A percentile compares a stretch with the other conserved stretches of the same genome.
Conservation (phyloP, 2,113 vertebrate genomes). For the Haliaeetus leucogaster region DNA sequence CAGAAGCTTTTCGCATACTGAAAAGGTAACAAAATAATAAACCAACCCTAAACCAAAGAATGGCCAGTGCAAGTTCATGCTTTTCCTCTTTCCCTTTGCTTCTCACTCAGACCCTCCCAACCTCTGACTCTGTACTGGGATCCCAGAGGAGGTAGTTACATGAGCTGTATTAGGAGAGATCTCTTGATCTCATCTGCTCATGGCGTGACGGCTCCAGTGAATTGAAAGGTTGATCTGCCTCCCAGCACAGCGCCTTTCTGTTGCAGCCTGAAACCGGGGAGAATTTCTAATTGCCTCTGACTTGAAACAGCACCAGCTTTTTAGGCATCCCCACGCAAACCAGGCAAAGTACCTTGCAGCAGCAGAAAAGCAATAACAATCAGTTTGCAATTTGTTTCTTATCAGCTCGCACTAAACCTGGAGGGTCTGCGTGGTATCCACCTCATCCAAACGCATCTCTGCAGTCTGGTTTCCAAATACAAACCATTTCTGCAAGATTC, state of each 20-base stretch:
- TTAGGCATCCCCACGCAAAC: not conserved
- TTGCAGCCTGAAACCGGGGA: not conserved
- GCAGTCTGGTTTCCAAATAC: not conserved
- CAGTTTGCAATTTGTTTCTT: not conserved
- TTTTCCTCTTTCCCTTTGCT: not conserved
- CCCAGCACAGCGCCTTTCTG: not conserved
- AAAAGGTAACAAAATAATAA: not conserved
- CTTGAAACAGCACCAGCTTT: not conserved
- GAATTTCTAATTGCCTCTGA: not conserved
- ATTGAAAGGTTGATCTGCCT: not conserved
- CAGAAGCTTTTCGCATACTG: not conserved
- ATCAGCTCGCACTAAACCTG: not conserved
- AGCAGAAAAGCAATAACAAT: fast-evolving
- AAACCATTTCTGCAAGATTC: not conserved
- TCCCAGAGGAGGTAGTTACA: not conserved
- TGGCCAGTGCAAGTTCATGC: not conserved
- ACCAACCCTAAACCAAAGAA: not conserved
- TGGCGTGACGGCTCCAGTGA: not conserved
- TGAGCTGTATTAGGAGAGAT: not conserved
- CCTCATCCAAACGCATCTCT: not conserved
- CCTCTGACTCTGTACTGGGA: not conserved
- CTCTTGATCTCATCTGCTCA: not conserved
- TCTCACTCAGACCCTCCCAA: not conserved
- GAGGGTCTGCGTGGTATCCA: not conserved
- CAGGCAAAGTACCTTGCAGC: not conserved